Percentiles rank a stretch among this genome's conserved stretches.
These are phyloP conservation scores for Hylyphantes graminicola DNA, from an alignment of 1,140 invertebrate genomes.

Conservation along the genomic window DNA sequence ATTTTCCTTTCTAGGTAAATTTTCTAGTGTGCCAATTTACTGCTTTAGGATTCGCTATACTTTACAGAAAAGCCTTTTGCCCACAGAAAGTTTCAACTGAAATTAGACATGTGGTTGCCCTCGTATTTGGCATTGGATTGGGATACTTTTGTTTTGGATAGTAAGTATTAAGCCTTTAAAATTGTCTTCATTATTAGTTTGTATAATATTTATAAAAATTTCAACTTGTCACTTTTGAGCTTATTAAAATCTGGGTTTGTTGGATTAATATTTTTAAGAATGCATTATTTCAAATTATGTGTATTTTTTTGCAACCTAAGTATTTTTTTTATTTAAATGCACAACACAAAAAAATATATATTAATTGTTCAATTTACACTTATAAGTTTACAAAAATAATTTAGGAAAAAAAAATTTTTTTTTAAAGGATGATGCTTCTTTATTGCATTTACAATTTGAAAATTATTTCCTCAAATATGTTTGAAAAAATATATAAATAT, in stretches of 20 bases:
- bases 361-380: too few relatives aligned
- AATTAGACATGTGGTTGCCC: constrained; percentile 79
- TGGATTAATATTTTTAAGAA: too few relatives aligned
- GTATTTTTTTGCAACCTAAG: too few relatives aligned
- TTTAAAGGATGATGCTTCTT: too few relatives aligned
- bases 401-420: too few relatives aligned
- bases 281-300: too few relatives aligned
- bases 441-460: too few relatives aligned
- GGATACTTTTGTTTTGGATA: constrained; percentile 90
- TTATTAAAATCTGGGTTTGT: constrained; percentile 37
- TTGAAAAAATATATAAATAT: too few relatives aligned
- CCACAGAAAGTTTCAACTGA: constrained; percentile 74
- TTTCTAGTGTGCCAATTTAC: constrained; percentile 84
- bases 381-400: too few relatives aligned
- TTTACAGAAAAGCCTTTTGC: constrained; percentile 79
- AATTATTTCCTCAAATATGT: too few relatives aligned
- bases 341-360: too few relatives aligned
- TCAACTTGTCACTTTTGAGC: constrained; percentile 35
- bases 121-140: constrained; percentile 79
- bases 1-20: constrained; percentile 76
- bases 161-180: constrained; percentile 71
- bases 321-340: too few relatives aligned
- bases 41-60: constrained; percentile 78
- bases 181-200: background rate
- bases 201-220: constrained; percentile 43